phyloP scores from a whole-genome alignment of 2,797 vertebrate species.

The Acipenser ruthenus region DNA sequence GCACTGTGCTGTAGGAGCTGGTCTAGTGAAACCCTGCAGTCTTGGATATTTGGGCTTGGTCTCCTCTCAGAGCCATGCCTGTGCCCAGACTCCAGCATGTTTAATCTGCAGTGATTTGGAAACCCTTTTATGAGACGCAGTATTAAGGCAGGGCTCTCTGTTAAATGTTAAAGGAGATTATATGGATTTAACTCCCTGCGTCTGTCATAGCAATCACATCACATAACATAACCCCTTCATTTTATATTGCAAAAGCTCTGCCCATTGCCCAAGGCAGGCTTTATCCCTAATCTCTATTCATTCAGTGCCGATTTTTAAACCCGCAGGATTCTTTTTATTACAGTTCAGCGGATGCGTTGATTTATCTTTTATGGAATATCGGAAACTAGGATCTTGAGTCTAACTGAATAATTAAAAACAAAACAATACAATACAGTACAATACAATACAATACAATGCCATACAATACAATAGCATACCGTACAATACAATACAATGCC shows the following conservation, averaged over 20 bases:
- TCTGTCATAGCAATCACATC: conserved; percentile 78
- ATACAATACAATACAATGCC: too few relatives aligned
- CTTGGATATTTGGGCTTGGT: background rate
- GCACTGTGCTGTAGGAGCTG: too few relatives aligned
- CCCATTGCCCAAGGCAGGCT: conserved; percentile 56
- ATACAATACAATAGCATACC: too few relatives aligned
- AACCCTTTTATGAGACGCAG: conserved; percentile 68
- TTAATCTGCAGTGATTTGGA: conserved; percentile 12
- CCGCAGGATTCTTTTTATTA: conserved; percentile 18
- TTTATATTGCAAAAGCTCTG: conserved; percentile 62
- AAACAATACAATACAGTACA: too few relatives aligned
- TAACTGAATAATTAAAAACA: too few relatives aligned
- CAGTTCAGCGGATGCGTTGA: too few relatives aligned
- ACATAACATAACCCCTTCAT: conserved; percentile 62
- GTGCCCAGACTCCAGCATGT: background rate
- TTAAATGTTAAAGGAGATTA: conserved; percentile 88
- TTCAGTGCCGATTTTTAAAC: conserved; percentile 21
- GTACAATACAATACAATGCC: too few relatives aligned
- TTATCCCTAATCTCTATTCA: conserved; percentile 54
- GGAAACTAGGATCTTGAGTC: too few relatives aligned
- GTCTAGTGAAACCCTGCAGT: conserved; percentile 30
- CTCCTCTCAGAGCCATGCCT: background rate
- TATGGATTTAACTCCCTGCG: conserved; percentile 78
- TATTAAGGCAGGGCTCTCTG: conserved; percentile 64
- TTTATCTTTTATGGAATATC: too few relatives aligned